Conservation (phyloP, 2,797 vertebrate species). For the Ctenosaura bakeri region DNA sequence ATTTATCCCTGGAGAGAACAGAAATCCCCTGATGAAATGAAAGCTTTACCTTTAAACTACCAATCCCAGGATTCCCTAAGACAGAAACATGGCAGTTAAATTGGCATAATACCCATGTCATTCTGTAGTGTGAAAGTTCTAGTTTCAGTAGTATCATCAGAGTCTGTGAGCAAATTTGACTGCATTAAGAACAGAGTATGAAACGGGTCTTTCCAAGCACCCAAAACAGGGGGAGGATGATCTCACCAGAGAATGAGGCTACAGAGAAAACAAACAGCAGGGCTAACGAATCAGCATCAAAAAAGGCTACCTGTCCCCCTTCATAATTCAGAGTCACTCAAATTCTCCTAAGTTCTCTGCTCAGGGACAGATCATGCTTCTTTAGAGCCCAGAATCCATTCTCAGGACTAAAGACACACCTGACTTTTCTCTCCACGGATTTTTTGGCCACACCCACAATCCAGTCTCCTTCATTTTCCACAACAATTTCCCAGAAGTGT, state of each 20-base stretch:
- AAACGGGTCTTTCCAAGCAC: background rate
- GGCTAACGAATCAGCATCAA: background rate
- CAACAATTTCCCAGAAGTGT: slow-evolving; percentile 65
- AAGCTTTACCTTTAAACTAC: too few relatives aligned
- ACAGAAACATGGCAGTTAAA: too few relatives aligned
- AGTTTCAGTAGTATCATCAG: too few relatives aligned
- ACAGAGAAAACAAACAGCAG: background rate
- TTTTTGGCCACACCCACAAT: slow-evolving; percentile 85
- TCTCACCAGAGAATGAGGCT: background rate
- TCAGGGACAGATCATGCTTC: background rate
- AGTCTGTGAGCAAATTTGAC: background rate
- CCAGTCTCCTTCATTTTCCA: slow-evolving; percentile 86
- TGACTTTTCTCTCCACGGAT: slow-evolving; percentile 83
- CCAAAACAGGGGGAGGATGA: background rate
- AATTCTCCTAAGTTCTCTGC: background rate
- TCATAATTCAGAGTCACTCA: background rate
- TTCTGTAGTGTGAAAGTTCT: too few relatives aligned
- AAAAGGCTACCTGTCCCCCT: background rate
- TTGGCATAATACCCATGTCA: too few relatives aligned
- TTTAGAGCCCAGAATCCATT: background rate
- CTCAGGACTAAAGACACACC: background rate
- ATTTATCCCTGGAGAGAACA: too few relatives aligned
- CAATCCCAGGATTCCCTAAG: too few relatives aligned
- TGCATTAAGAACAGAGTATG: background rate
- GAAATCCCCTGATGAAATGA: too few relatives aligned